These are phyloP conservation scores for Notothenia rossii DNA, from an alignment of 2,113 vertebrate species.

Conservation along the genomic window DNA sequence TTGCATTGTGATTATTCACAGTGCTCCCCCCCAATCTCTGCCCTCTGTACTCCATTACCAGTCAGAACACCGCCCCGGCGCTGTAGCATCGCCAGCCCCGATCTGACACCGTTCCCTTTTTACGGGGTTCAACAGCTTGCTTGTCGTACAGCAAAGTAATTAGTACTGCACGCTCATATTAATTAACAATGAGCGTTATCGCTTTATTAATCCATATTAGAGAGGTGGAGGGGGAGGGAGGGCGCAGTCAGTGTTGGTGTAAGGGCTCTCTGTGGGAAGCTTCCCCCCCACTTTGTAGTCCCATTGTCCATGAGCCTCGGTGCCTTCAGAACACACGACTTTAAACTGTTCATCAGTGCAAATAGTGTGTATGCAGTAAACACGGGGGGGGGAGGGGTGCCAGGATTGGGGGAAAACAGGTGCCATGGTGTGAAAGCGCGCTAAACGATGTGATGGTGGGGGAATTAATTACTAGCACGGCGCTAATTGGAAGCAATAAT, in stretches of 20 bases:
- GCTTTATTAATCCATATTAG: slow-evolving; percentile 96
- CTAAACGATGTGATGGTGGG: slow-evolving; percentile 99
- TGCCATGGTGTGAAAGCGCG: slow-evolving; percentile 96
- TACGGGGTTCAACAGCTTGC: slow-evolving; percentile 86
- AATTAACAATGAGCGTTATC: slow-evolving; percentile 97
- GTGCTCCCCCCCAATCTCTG: slow-evolving; percentile 19
- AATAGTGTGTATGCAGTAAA: slow-evolving; percentile 97
- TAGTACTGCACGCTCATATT: slow-evolving; percentile 95
- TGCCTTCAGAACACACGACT: slow-evolving; percentile 78
- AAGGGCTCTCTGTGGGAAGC: slow-evolving; percentile 79
- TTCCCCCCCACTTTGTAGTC: slow-evolving; percentile 86
- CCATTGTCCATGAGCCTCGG: slow-evolving; percentile 79
- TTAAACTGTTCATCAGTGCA: slow-evolving; percentile 96
- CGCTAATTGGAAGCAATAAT: slow-evolving; percentile 99
- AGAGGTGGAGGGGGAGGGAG: slow-evolving; percentile 64
- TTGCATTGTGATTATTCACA: slow-evolving; percentile 69
- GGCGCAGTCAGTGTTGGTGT: slow-evolving; percentile 66
- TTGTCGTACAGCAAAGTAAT: slow-evolving; percentile 94
- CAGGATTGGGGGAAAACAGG: slow-evolving; percentile 88
- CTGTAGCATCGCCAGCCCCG: slow-evolving; percentile 58
- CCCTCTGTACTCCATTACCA: slow-evolving; percentile 61
- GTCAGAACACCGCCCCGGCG: slow-evolving; percentile 60
- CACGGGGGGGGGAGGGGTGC: slow-evolving; percentile 82
- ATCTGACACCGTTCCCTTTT: slow-evolving; percentile 77
- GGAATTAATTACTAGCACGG: slow-evolving; percentile 99